Evolutionary conservation across 2,888 invertebrate species (phyloP), one percentile per base, ranked within the genome.

Genomic region (Rapana venosa): DNA sequence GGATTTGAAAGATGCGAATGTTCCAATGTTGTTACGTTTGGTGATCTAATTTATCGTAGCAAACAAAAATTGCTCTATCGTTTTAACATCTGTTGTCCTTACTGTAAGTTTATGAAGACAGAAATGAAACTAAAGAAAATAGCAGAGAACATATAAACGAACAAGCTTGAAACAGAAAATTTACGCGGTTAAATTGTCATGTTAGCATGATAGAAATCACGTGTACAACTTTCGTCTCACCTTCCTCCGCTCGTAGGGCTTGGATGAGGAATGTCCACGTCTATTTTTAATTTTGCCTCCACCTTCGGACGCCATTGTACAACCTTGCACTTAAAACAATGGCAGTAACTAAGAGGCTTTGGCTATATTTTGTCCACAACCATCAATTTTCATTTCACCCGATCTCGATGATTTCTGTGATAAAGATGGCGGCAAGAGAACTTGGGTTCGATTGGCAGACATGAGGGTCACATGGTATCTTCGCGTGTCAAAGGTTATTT

Each of bases 381-480:
- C 88, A 90, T 87, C 83, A 88, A 90, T 91, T 86, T 88, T 88
- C 79, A 87, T 85, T 70, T 85, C 84, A 89, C n/a, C 77, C 85
- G 90, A 77, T 87, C 90, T 90, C 88, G 88, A 90, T 79, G 87
- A 70, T 89, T 92, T 92, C 91, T 91, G 89, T 85, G 91, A 92
- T 88, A 92, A 94, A 94, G 94, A 94, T 94, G 94, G 94, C 94
- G 94, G 94, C 92, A 94, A 93, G 90, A 87, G 90, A 87, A 87
- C 84, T 88, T 35, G 30, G 56, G 85, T 91, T 47, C 90, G 92
- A 94, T 94, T 94, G 94, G 94, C 77, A 91, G 84, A 91, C 90
- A 90, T 88, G 83, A 66, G 87, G 89, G 92, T 92, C 93, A 94
- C 92, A 91, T 94, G 94, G 88, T 87, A 56, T 88, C 32, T 58